A percentile compares a stretch with the other conserved stretches of the same genome.
Conservation (phyloP, 2,888 invertebrate species). For the Capitulum mitella region DNA sequence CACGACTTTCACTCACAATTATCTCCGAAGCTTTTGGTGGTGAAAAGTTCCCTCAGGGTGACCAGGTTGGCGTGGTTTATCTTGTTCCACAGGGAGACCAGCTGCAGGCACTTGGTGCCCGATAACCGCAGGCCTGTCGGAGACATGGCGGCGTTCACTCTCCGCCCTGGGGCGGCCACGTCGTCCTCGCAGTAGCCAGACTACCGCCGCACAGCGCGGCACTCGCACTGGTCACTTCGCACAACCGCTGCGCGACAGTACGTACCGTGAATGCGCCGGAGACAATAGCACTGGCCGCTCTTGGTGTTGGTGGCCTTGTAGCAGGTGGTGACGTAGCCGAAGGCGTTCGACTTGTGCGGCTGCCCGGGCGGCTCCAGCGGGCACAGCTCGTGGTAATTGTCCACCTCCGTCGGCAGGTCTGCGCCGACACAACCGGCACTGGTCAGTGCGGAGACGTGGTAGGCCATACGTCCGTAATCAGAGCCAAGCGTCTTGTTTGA, state of each 20-base stretch:
- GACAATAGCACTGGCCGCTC: constrained; percentile 73
- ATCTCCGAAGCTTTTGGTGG: constrained; percentile 93
- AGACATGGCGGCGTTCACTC: too few species aligned
- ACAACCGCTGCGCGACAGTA: not conserved
- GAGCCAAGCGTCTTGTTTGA: too few species aligned
- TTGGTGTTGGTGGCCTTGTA: constrained; percentile 86
- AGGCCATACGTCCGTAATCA: too few species aligned
- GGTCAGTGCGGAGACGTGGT: too few species aligned
- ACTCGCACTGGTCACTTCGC: too few species aligned
- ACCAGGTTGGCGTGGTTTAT: constrained; percentile 91
- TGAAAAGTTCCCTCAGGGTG: constrained; percentile 82
- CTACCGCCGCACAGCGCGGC: too few species aligned
- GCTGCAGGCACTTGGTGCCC: constrained; percentile 71
- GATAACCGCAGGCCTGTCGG: constrained; percentile 71
- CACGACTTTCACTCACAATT: constrained; percentile 61
- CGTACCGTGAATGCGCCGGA: constrained; percentile 58
- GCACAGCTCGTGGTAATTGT: constrained; percentile 78
- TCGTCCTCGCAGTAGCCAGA: too few species aligned
- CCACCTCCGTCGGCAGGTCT: constrained; percentile 78
- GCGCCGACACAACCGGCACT: too few species aligned
- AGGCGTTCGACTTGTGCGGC: constrained; percentile 57
- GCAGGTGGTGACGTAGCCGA: constrained; percentile 69
- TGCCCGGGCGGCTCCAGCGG: constrained; percentile 64
- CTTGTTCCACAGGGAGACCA: constrained; percentile 91
- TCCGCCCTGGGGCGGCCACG: too few species aligned